Percentiles rank a stretch among this genome's conserved stretches.
These are phyloP conservation scores for Mionectes macconnelli DNA, from an alignment of 2,113 vertebrate species.

Conservation along the genomic window DNA sequence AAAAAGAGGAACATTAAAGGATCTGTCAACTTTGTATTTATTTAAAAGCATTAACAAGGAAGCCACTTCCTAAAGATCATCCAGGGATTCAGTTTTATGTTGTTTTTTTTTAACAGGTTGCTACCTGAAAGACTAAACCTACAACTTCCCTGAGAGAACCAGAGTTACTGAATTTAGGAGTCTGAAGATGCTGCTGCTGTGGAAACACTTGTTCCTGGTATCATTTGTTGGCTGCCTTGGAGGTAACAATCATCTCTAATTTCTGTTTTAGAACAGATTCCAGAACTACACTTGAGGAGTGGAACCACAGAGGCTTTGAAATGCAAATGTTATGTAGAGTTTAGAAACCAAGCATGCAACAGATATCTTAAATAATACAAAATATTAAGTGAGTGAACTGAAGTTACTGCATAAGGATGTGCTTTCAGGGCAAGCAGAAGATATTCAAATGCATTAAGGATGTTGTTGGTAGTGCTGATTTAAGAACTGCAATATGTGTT, in stretches of 20 bases:
- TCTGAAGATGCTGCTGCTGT: slow-evolving; percentile 92
- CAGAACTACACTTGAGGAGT: not conserved
- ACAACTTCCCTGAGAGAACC: slow-evolving; percentile 76
- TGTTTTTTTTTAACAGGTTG: slow-evolving; percentile 80
- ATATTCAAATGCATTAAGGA: rapidly evolving
- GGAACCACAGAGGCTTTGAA: not conserved
- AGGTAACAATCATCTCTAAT: slow-evolving; percentile 80
- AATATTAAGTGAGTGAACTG: not conserved
- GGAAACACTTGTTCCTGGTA: slow-evolving; percentile 90
- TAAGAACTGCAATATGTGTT: not conserved
- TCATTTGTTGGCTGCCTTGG: slow-evolving; percentile 87
- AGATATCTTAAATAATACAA: not conserved
- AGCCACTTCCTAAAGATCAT: not conserved
- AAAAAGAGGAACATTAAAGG: not conserved
- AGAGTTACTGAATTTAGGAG: slow-evolving; percentile 75
- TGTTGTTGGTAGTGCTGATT: not conserved
- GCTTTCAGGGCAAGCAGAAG: not conserved
- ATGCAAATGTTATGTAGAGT: not conserved
- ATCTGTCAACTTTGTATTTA: not conserved
- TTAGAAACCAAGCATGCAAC: not conserved
- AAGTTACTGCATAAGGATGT: not conserved
- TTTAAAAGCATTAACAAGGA: not conserved
- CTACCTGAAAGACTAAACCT: slow-evolving; percentile 74
- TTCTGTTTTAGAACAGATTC: not conserved
- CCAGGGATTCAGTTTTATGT: not conserved